Conservation (phyloP, 1,140 invertebrate species). For the Lasioglossum albipes region DNA sequence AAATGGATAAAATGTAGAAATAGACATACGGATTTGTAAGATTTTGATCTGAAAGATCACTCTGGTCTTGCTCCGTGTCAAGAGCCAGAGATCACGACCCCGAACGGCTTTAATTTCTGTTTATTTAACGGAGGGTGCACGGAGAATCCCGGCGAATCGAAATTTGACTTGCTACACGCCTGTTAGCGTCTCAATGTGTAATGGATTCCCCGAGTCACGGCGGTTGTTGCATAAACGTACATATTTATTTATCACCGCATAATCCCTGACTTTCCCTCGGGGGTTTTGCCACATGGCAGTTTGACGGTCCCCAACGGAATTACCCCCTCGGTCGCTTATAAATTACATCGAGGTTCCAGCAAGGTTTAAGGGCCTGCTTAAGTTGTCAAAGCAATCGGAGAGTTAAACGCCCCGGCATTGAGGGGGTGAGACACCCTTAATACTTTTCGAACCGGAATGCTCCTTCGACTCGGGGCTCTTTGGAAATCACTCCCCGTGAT, state of each 20-base stretch:
- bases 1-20: background rate
- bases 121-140: constrained; percentile 39
- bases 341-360: constrained; percentile 76
- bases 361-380: constrained; percentile 78
- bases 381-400: constrained; percentile 78
- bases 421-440: constrained; percentile 58
- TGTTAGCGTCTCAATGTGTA: constrained; percentile 42
- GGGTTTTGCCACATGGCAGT: constrained; percentile 78
- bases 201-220: constrained; percentile 68
- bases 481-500: constrained; percentile 9
- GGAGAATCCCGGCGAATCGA: constrained; percentile 34
- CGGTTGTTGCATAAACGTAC: constrained; percentile 71
- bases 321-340: constrained; percentile 69
- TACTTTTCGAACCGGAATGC: constrained; percentile 73
- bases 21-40: background rate
- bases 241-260: constrained; percentile 79
- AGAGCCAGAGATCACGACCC: constrained; percentile 33
- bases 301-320: constrained; percentile 73
- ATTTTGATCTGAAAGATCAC: background rate
- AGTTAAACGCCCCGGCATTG: constrained; percentile 72
- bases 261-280: constrained; percentile 78
- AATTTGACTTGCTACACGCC: constrained; percentile 47
- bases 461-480: constrained; percentile 26
- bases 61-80: background rate
- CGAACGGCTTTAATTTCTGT: constrained; percentile 19